Conservation (phyloP, 2,113 vertebrate species). For the Hipposideros armiger region DNA sequence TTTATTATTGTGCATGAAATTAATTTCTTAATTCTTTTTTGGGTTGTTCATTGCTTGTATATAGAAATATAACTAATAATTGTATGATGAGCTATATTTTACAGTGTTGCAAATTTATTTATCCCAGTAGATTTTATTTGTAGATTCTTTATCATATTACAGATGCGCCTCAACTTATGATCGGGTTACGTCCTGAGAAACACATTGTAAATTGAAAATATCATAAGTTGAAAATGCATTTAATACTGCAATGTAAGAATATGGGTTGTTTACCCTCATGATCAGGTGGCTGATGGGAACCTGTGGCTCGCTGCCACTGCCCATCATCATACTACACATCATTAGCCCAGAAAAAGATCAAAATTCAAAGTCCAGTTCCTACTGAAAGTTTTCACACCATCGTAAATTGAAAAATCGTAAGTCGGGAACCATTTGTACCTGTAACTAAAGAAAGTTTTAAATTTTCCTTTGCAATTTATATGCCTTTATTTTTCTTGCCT, state of each 20-base stretch:
- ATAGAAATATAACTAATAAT: not conserved
- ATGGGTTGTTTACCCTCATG: not conserved
- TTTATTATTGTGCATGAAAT: not conserved
- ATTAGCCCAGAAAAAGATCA: not conserved
- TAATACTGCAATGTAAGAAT: not conserved
- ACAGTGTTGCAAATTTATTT: not conserved
- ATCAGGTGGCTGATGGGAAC: not conserved
- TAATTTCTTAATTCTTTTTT: not conserved
- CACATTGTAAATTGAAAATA: not conserved
- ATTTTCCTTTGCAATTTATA: not conserved
- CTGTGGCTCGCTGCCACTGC: not conserved
- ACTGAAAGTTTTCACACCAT: not conserved
- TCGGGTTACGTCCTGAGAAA: not conserved
- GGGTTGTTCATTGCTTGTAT: not conserved
- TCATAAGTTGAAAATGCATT: not conserved
- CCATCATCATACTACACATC: not conserved
- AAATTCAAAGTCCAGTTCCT: not conserved
- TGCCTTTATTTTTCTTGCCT: not conserved
- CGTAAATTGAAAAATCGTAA: not conserved
- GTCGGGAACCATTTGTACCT: not conserved
- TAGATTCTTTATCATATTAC: not conserved
- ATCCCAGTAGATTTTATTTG: not conserved
- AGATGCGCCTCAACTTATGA: not conserved
- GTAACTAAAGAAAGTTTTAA: not conserved
- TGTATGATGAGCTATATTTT: not conserved